Evolutionary conservation across 2,888 invertebrate genomes (phyloP).

Genomic region (Meiosimyza decipiens): DNA sequence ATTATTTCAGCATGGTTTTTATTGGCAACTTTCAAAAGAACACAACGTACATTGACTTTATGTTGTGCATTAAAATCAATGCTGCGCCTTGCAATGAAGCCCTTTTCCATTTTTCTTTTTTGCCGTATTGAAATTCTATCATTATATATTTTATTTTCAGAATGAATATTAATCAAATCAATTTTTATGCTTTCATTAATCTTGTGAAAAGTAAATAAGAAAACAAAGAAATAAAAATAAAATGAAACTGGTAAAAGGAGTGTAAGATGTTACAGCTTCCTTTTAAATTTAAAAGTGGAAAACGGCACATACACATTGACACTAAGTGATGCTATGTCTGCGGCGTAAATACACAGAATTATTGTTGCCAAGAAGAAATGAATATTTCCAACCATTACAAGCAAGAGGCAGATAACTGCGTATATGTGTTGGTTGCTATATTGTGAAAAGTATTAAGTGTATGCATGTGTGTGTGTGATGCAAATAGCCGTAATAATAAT

Average conservation of each 20-base stretch:
- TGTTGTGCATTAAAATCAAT: no score
- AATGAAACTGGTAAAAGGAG: not conserved
- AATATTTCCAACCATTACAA: not conserved
- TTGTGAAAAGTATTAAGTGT: not conserved
- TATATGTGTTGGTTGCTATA: not conserved
- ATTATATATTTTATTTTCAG: no score
- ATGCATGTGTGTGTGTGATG: slow-evolving; percentile 12
- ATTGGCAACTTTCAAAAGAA: no score
- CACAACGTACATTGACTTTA: no score
- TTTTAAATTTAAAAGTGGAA: slow-evolving; percentile 4
- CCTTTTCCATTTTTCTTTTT: no score
- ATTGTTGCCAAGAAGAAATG: not conserved
- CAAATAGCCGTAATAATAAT: slow-evolving; percentile 29
- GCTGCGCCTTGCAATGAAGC: no score
- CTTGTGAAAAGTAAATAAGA: slow-evolving; percentile 14
- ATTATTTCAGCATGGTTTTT: no score
- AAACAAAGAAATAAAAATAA: not conserved
- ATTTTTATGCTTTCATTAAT: slow-evolving; percentile 28
- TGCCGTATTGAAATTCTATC: no score
- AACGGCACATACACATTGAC: not conserved
- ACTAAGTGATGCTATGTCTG: not conserved
- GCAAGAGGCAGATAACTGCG: not conserved
- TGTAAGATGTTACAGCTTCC: not conserved
- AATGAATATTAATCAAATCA: not conserved
- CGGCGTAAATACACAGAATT: slow-evolving; percentile 33